phyloP scores from a whole-genome alignment of 2,888 invertebrate genomes.

The Synergus gifuensis region DNA sequence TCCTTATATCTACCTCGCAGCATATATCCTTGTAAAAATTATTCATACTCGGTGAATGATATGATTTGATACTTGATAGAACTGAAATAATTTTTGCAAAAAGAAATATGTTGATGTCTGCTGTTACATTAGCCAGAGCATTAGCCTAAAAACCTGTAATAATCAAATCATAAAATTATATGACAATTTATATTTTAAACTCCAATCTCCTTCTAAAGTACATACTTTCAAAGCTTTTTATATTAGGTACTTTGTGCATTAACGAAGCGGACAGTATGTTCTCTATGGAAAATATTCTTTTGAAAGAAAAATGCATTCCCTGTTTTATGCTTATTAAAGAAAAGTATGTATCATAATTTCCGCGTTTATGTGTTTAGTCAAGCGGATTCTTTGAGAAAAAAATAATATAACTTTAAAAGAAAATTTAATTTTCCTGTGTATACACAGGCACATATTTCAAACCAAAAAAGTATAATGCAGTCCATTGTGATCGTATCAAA shows the following conservation, averaged over 20 bases:
- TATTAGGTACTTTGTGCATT: neutral
- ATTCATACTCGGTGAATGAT: too few species aligned
- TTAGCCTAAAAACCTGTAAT: neutral
- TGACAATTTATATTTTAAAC: neutral
- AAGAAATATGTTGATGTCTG: neutral
- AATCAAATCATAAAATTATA: neutral
- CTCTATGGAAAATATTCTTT: slow-evolving; percentile 24
- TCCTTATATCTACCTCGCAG: slow-evolving; percentile 54
- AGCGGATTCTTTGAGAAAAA: slow-evolving; percentile 1
- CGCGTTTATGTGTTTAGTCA: slow-evolving; percentile 16
- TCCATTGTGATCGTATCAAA: too few species aligned
- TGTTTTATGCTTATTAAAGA: slow-evolving; percentile 21
- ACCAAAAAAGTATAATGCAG: too few species aligned
- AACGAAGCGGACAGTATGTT: neutral
- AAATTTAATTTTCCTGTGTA: neutral
- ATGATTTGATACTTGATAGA: neutral
- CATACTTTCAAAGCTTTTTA: neutral
- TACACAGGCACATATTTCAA: too few species aligned
- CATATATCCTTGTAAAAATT: too few species aligned
- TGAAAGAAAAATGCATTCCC: slow-evolving; percentile 20
- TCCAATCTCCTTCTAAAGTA: neutral
- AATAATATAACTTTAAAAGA: neutral
- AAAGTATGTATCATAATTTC: slow-evolving; percentile 13
- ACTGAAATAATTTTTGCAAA: neutral
- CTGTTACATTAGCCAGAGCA: too few species aligned